These are phyloP conservation scores for Psittacus erithacus DNA, from an alignment of 2,113 vertebrate genomes.

Conservation along the genomic window DNA sequence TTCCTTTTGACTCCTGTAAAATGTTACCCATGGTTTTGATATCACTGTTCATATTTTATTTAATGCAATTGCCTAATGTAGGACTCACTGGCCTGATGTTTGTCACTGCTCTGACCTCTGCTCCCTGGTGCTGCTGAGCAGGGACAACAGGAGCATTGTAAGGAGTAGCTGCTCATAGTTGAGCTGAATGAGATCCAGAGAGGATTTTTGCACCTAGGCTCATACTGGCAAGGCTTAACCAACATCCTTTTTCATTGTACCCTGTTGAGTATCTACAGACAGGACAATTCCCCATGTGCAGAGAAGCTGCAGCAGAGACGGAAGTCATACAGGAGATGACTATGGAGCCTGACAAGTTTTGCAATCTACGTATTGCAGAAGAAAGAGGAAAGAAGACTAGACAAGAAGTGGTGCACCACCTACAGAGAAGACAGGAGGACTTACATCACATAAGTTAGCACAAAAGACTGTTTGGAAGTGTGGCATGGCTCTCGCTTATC, in stretches of 20 bases:
- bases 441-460: neutral
- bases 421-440: neutral
- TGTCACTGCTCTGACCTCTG: neutral
- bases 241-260: accelerated
- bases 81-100: neutral
- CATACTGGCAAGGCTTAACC: neutral
- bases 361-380: neutral
- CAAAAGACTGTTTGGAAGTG: neutral
- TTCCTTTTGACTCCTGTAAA: neutral
- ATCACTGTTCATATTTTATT: neutral
- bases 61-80: neutral
- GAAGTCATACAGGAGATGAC: neutral
- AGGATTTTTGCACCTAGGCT: neutral
- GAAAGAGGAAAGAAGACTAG: neutral
- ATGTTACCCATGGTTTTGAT: neutral
- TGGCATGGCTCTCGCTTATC: neutral
- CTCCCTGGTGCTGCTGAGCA: neutral
- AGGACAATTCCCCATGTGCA: neutral
- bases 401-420: neutral
- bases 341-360: neutral
- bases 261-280: neutral
- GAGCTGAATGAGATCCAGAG: neutral
- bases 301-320: neutral
- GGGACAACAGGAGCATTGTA: neutral
- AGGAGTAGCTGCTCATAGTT: neutral